Base-by-base conservation (phyloP, 2,888 invertebrate genomes). In the Drosophila demipolita region DNA sequence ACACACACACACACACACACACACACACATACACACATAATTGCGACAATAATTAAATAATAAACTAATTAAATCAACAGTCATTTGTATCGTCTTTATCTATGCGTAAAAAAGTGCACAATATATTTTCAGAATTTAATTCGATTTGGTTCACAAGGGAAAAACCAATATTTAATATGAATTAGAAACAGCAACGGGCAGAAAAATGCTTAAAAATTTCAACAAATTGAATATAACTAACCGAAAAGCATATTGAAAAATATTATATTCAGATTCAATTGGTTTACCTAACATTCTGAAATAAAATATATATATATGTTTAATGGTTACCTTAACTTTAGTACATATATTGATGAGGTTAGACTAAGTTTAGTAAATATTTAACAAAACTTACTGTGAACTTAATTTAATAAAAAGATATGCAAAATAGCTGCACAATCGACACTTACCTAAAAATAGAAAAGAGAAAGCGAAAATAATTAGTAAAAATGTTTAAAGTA, bases 21-120 rank as follows among this genome's bases (percentile, higher is more conserved):
- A 35, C 11, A 58, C 62, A 58, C 33, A 36, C 42, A 32, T 29
- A 48, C 42, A 45, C 32, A 58, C 11, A 26, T 2, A 57, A 26
- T 23, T 45, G 49, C 32, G 45, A 79, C 72, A 74, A 80, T 66
- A 67, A 66, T 60, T 66, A 73, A 78, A 85, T 79, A 89, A 89
- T 89, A 83, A 89, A 79, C 87, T 83, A 85, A 85, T 85, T 85
- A 89, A 83, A 89, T 81, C 82, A 75, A 82, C 77, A 87, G 65
- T 72, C 72, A 54, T 69, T 74, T 65, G 53, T 74, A 29, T 59
- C 75, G 26, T 65, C 80, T 79, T 66, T 73, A 50, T 80, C 61
- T 63, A 38, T 65, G 70, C 45, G 52, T 42, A 72, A 59, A 71
- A 71, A 67, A 72, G 73, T 75, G 81, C 81, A 80, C 66, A 66